A percentile compares a stretch with the other conserved stretches of the same genome.
phyloP scores from a whole-genome alignment of 2,888 invertebrate genomes.

The Trachelus tabidus region DNA sequence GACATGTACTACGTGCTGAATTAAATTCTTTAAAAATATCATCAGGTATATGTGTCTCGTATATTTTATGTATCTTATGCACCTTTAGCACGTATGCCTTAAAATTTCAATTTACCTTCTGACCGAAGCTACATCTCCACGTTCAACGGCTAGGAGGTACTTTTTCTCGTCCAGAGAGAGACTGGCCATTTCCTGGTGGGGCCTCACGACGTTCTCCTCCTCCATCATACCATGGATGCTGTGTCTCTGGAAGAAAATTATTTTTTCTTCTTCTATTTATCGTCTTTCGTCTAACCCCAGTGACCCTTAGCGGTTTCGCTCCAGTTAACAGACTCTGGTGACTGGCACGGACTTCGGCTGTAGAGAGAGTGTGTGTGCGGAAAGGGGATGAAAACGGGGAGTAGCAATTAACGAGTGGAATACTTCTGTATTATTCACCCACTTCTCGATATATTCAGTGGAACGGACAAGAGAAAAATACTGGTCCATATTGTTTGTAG shows the following conservation, averaged over 20 bases:
- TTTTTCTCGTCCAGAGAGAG: slow-evolving; percentile 91
- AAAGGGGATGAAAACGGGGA: slow-evolving; percentile 8
- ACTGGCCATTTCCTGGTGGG: slow-evolving; percentile 89
- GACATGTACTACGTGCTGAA: background rate
- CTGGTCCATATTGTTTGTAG: background rate
- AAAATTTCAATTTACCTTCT: slow-evolving; percentile 70
- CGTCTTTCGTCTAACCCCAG: background rate
- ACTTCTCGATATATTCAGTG: background rate
- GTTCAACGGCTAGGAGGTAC: slow-evolving; percentile 93
- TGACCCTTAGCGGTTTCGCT: background rate
- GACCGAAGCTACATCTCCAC: slow-evolving; percentile 95
- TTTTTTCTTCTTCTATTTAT: background rate
- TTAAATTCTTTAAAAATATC: background rate
- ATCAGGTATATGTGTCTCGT: background rate
- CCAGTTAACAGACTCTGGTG: background rate
- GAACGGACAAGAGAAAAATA: background rate
- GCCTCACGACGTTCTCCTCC: slow-evolving; percentile 87
- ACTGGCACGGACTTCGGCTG: background rate
- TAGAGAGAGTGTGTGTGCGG: background rate
- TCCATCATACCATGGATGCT: slow-evolving; percentile 94
- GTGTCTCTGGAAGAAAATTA: slow-evolving; percentile 73
- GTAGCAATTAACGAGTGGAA: slow-evolving; percentile 37
- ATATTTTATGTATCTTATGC: background rate
- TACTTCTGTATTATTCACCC: slow-evolving; percentile 34
- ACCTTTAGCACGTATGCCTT: background rate